Evolutionary conservation across 2,113 vertebrate genomes (phyloP).

Genomic region (Hystrix brachyura): DNA sequence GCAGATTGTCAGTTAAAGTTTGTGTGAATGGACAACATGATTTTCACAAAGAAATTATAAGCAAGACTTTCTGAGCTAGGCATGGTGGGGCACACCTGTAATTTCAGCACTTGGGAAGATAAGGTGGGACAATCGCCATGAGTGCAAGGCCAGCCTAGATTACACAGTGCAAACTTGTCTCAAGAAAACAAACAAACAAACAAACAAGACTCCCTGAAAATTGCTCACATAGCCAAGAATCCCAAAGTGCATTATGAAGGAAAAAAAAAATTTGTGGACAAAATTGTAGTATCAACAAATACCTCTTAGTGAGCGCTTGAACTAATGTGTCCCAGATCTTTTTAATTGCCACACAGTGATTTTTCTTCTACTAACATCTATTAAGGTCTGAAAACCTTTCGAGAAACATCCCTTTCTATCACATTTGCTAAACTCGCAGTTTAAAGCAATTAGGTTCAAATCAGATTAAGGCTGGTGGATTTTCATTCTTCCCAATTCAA

Average conservation of each 20-base stretch:
- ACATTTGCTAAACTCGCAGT: neutral
- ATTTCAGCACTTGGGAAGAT: too few species aligned
- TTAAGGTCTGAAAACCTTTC: too few species aligned
- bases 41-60: neutral
- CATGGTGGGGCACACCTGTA: too few species aligned
- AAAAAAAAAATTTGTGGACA: neutral
- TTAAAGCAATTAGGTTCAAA: neutral
- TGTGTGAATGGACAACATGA: neutral
- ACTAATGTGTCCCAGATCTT: too few species aligned
- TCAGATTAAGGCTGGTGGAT: neutral
- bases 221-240: neutral
- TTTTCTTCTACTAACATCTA: neutral
- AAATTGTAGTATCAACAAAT: neutral
- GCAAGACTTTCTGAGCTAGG: too few species aligned
- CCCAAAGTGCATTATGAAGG: neutral
- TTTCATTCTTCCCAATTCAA: neutral
- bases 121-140: too few species aligned
- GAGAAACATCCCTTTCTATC: neutral
- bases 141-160: too few species aligned
- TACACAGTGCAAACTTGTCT: too few species aligned
- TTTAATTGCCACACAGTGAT: too few species aligned
- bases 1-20: neutral
- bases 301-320: fast-evolving
- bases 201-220: neutral
- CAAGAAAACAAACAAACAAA: too few species aligned